Percentiles rank a stretch among this genome's conserved stretches.
Conservation (phyloP, 2,888 invertebrate species). For the Danaus chrysippus region DNA sequence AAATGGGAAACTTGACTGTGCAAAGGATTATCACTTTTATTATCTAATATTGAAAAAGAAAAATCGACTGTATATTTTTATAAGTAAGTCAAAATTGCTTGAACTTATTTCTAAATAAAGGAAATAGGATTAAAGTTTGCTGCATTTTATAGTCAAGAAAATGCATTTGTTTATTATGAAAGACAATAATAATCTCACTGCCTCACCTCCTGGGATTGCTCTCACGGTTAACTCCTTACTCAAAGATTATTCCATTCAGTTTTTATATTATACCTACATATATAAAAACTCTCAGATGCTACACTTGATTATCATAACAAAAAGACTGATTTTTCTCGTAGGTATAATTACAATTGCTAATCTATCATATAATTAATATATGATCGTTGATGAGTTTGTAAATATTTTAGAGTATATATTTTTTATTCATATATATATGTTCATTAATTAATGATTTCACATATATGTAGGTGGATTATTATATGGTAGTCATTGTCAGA, state of each 20-base stretch:
- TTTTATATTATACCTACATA: background rate
- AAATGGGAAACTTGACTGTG: too few species aligned
- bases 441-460: background rate
- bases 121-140: background rate
- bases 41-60: too few species aligned
- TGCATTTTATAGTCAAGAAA: slow-evolving; percentile 9
- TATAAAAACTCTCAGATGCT: background rate
- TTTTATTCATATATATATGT: too few species aligned
- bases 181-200: slow-evolving; percentile 37
- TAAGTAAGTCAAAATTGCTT: too few species aligned
- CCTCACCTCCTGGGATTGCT: slow-evolving; percentile 37
- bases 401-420: too few species aligned
- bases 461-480: slow-evolving; percentile 25
- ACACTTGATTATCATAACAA: too few species aligned
- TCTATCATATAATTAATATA: too few species aligned
- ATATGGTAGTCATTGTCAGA: slow-evolving; percentile 42
- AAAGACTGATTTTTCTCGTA: too few species aligned
- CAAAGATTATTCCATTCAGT: background rate
- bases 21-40: too few species aligned
- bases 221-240: slow-evolving; percentile 8
- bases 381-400: too few species aligned
- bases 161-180: slow-evolving; percentile 39
- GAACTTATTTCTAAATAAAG: background rate
- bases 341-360: too few species aligned
- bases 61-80: too few species aligned